phyloP scores from a whole-genome alignment of 1,140 invertebrate genomes.

The Adoxophyes honmai region DNA sequence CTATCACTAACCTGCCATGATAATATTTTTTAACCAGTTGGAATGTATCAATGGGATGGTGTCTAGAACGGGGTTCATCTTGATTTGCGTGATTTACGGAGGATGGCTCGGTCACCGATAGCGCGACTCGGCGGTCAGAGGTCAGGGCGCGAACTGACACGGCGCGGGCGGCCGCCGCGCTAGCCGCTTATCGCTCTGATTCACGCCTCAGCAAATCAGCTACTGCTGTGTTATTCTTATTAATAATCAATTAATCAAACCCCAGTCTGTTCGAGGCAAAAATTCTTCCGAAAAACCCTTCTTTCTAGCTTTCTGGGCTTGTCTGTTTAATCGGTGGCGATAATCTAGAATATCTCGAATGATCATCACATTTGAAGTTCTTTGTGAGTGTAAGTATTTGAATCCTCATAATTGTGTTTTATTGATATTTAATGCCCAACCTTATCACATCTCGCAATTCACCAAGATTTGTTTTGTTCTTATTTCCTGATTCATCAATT shows the following conservation, averaged over 20 bases:
- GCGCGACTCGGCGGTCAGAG: slow-evolving; percentile 54
- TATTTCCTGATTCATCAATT: too few relatives aligned
- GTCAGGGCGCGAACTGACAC: slow-evolving; percentile 51
- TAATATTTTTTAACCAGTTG: slow-evolving; percentile 49
- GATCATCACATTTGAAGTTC: too few relatives aligned
- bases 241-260: not conserved
- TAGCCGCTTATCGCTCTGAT: slow-evolving; percentile 47
- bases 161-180: slow-evolving; percentile 24
- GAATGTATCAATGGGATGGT: slow-evolving; percentile 31
- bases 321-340: too few relatives aligned
- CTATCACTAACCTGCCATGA: slow-evolving; percentile 41
- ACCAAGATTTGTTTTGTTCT: too few relatives aligned
- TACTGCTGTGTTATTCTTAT: not conserved
- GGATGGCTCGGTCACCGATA: slow-evolving; percentile 15
- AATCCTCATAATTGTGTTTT: too few relatives aligned
- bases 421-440: too few relatives aligned
- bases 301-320: too few relatives aligned
- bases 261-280: not conserved
- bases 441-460: too few relatives aligned
- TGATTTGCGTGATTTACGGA: not conserved
- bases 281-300: too few relatives aligned
- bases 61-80: slow-evolving; percentile 31
- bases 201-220: slow-evolving; percentile 25
- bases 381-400: too few relatives aligned
- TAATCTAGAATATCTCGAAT: too few relatives aligned